These are phyloP conservation scores for Diadromus collaris DNA, from an alignment of 2,888 invertebrate genomes.

Conservation along the genomic window DNA sequence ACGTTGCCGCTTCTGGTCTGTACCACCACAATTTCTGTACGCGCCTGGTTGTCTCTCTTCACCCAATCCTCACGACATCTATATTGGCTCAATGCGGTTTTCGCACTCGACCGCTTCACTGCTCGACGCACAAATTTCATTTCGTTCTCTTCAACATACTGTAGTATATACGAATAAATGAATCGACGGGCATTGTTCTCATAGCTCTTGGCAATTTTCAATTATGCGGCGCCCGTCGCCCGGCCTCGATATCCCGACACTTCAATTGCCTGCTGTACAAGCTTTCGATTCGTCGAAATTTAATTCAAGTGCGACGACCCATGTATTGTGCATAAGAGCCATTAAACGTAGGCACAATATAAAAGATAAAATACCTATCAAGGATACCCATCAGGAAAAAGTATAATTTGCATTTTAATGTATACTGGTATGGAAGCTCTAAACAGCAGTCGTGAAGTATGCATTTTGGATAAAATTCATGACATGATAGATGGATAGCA, in stretches of 20 bases:
- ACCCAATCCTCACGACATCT: conserved; percentile 11
- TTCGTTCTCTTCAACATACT: conserved; percentile 4
- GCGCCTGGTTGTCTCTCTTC: conserved; percentile 35
- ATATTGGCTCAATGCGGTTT: conserved; percentile 29
- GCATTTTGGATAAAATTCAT: too few relatives aligned
- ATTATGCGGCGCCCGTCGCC: conserved; percentile 40
- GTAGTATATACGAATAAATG: background rate
- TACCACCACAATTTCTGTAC: conserved; percentile 25
- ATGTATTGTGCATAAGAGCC: background rate
- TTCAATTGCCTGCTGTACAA: background rate
- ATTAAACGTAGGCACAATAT: too few relatives aligned
- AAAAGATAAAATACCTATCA: too few relatives aligned
- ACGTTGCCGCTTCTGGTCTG: conserved; percentile 44
- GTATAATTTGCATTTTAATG: too few relatives aligned
- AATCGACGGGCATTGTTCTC: conserved; percentile 5
- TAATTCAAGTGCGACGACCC: background rate
- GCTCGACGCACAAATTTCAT: conserved; percentile 46
- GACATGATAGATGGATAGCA: too few relatives aligned
- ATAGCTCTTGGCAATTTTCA: conserved; percentile 42
- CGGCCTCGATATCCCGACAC: conserved; percentile 9
- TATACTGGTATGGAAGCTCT: too few relatives aligned
- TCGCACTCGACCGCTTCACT: conserved; percentile 27
- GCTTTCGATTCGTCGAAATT: conserved; percentile 23
- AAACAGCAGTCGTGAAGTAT: too few relatives aligned
- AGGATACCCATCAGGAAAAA: too few relatives aligned